Conservation (phyloP, 2,797 vertebrate species). For the Sebastes diploproa region DNA sequence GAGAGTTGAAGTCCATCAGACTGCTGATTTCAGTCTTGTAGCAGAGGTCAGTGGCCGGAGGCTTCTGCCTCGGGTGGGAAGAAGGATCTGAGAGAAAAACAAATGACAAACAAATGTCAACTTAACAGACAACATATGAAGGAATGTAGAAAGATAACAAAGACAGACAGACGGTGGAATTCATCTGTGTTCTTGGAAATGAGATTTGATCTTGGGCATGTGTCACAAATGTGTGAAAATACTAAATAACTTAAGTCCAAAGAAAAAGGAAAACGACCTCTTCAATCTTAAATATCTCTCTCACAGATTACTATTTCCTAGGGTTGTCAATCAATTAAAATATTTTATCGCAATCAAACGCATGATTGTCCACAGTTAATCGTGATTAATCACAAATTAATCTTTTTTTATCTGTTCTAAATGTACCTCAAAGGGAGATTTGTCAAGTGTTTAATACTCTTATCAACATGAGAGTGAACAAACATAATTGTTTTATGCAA, state of each 20-base stretch:
- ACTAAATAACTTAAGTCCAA: background rate
- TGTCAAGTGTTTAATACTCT: too few relatives aligned
- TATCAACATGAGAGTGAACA: too few relatives aligned
- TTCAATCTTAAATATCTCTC: background rate
- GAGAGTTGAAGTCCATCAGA: slow-evolving; percentile 83
- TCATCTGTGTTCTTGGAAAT: background rate
- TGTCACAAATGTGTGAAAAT: background rate
- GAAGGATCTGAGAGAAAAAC: slow-evolving; percentile 68
- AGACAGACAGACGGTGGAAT: background rate
- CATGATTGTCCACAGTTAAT: too few relatives aligned
- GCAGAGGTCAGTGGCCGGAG: slow-evolving; percentile 73
- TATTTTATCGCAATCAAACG: too few relatives aligned
- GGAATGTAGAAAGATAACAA: background rate
- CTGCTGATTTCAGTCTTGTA: slow-evolving; percentile 82
- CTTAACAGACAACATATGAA: background rate
- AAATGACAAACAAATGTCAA: slow-evolving; percentile 9
- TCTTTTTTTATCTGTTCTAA: background rate
- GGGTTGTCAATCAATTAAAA: too few relatives aligned
- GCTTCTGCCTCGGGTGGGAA: slow-evolving; percentile 73
- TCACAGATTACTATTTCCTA: background rate
- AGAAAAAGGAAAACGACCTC: background rate
- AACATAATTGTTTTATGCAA: too few relatives aligned
- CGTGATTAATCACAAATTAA: too few relatives aligned
- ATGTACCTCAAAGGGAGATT: too few relatives aligned
- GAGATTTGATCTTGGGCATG: background rate